A percentile compares a stretch with the other conserved stretches of the same genome.
Evolutionary conservation across 1,140 invertebrate genomes (phyloP).

Genomic region (Caenorhabditis briggsae): DNA sequence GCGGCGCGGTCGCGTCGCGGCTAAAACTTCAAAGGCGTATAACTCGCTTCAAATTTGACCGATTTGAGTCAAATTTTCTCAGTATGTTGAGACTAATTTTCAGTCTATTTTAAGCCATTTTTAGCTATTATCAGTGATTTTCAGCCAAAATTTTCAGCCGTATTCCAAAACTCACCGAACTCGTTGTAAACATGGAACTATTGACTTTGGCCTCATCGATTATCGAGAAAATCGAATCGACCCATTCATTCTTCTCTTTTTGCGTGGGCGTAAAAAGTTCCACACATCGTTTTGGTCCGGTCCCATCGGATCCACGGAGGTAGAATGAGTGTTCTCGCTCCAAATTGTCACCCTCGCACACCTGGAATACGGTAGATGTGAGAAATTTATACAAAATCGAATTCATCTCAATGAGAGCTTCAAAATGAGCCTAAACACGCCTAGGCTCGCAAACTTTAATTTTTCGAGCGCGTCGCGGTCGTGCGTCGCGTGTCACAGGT

Average conservation of each 20-base stretch:
- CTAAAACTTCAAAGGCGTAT: no score
- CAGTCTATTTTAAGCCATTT: no score
- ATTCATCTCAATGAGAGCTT: no score
- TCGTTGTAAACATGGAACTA: conserved; percentile 54
- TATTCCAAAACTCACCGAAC: conserved; percentile 58
- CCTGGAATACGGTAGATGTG: conserved; percentile 69
- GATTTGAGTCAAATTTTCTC: conserved; percentile 19
- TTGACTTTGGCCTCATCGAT: conserved; percentile 68
- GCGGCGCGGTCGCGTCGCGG: no score
- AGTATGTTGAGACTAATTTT: no score
- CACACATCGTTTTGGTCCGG: conserved; percentile 80
- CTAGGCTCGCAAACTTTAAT: no score
- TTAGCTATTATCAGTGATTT: no score
- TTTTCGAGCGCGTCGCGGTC: no score
- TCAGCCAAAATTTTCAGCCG: conserved; percentile 8
- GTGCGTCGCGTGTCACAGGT: no score
- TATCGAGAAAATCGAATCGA: conserved; percentile 78
- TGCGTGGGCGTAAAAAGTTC: conserved; percentile 76
- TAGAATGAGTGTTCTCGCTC: conserved; percentile 82
- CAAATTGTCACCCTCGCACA: conserved; percentile 81
- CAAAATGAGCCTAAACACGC: no score
- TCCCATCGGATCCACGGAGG: conserved; percentile 81
- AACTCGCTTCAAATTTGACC: no score
- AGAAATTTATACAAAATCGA: no score
- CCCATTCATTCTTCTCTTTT: conserved; percentile 80